Evolutionary conservation across 2,888 invertebrate species (phyloP), one percentile per base, ranked within the genome.

Genomic region (Mesoligia furuncula): DNA sequence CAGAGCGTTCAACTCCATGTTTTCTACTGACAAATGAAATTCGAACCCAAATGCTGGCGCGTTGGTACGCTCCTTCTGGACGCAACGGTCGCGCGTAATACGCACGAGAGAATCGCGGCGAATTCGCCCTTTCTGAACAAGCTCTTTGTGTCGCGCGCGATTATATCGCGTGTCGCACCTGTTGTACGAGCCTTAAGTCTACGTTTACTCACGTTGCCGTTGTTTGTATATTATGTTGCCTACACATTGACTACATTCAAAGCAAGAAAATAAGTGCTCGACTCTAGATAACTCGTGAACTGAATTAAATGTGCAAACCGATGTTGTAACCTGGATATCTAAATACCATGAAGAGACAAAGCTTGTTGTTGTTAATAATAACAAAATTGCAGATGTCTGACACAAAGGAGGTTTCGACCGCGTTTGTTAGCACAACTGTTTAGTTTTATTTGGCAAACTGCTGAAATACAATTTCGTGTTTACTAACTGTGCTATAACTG

Each of bases 261-360:
- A 66, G 6, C 20, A 54, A 69, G 42, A 57, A 75, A 76, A 62
- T 81, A 75, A 72, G 27, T 72, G 20, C 67, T 68, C 36, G 15
- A 64, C 45, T 79, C 73, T 73, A 76, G 59, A 75, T 80, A 73
- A 48, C 77, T 77, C 70, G 73, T 80, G 81, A 80, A 67, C 80
- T 72, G 39, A 61, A 84, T 66, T 70, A 59, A 80, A 80, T 68
- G 27, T 69, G 54, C 42, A 42, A 70, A 70, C 48, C 80, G 57
- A 73, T 73, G 69, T 70, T 69, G 61, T 54, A 76, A 77, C 80
- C 83, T 80, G 31, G 67, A 64, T 84, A 54, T 73, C 62, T 80
- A 84, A 80, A 76, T 64, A 73, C 80, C 84, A 67, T 80, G 51
- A 84, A 62, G 70, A 75, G 45, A 83, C 84, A 67, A 66, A 66